Evolutionary conservation across 1,140 invertebrate genomes (phyloP).

Genomic region (Pseudomyrmex concolor): DNA sequence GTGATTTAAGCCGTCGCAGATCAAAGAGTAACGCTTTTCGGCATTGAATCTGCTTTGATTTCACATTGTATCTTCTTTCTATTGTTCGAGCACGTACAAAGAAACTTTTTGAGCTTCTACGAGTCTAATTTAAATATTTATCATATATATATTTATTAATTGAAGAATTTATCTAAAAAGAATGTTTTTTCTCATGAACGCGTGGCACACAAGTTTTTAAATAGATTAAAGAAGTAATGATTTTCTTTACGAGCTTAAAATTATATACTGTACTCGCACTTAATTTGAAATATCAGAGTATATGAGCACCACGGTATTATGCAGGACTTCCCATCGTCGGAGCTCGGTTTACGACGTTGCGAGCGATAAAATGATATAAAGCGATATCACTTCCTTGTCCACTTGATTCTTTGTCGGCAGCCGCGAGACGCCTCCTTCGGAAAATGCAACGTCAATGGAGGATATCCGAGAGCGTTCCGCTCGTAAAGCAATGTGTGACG

Average conservation of each 20-base stretch:
- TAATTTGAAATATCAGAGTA: constrained; percentile 28
- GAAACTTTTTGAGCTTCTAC: no score
- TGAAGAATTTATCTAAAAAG: no score
- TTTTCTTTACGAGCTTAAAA: neutral
- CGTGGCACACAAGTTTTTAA: no score
- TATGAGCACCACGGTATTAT: neutral
- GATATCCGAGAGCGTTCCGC: constrained; percentile 56
- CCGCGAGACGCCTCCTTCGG: constrained; percentile 52
- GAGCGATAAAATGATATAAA: constrained; percentile 58
- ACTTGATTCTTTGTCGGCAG: constrained; percentile 54
- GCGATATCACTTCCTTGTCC: constrained; percentile 40
- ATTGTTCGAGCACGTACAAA: no score
- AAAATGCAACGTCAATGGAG: constrained; percentile 55
- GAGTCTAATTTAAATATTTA: neutral
- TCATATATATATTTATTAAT: no score
- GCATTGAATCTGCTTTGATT: neutral
- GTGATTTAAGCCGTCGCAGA: constrained; percentile 1
- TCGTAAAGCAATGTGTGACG: constrained; percentile 54
- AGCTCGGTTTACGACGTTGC: constrained; percentile 38
- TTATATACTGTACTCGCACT: neutral
- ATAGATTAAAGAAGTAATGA: neutral
- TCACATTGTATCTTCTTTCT: neutral
- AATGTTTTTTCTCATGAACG: no score
- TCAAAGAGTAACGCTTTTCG: neutral
- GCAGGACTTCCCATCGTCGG: constrained; percentile 10